Percentiles rank a stretch among this genome's conserved stretches.
phyloP scores from a whole-genome alignment of 2,113 vertebrate genomes.

The human region DNA sequence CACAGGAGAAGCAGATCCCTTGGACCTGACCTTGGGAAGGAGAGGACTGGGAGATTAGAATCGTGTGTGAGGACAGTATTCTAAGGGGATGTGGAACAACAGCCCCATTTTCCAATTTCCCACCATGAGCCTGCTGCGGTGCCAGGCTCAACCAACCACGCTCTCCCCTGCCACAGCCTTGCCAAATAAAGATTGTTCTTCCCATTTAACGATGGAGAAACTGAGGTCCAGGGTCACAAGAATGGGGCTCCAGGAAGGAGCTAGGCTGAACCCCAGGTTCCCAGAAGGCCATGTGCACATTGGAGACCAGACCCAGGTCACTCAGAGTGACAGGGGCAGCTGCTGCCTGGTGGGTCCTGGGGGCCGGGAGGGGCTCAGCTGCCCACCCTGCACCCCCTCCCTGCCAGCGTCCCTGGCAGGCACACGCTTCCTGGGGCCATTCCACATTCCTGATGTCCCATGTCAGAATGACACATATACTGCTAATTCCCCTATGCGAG shows the following conservation, averaged over 20 bases:
- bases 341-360: constrained; percentile 21
- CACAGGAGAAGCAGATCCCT: background rate
- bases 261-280: background rate
- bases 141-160: background rate
- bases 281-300: background rate
- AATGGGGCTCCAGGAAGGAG: background rate
- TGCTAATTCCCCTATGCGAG: background rate
- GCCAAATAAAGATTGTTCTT: background rate
- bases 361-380: background rate
- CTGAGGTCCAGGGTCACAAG: background rate
- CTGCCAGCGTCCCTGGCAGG: constrained; percentile 35
- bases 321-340: constrained; percentile 60
- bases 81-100: background rate
- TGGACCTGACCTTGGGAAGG: background rate
- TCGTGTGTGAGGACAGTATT: background rate
- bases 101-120: background rate
- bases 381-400: background rate
- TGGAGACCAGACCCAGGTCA: background rate
- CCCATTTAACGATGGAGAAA: background rate
- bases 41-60: background rate
- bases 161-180: background rate
- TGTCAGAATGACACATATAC: constrained; percentile 73
- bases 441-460: constrained; percentile 66
- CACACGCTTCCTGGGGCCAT: background rate
- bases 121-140: background rate